Evolutionary conservation across 2,797 vertebrate genomes (phyloP).

Genomic region (Acrocephalus scirpaceus): DNA sequence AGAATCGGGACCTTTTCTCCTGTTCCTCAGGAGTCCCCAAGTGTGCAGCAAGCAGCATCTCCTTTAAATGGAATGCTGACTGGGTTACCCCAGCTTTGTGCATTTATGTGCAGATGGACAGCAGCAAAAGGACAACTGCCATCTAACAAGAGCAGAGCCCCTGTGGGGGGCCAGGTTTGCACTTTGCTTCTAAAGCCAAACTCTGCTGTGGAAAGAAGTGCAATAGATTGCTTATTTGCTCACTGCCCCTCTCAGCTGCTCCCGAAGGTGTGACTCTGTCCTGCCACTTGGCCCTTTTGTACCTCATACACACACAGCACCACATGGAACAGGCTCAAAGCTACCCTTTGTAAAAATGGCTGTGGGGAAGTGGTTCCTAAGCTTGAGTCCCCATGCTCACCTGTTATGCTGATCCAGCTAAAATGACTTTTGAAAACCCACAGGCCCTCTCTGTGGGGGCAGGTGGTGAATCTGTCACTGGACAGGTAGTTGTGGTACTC

Average conservation of each 20-base stretch:
- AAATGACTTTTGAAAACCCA: background rate
- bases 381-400: background rate
- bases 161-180: background rate
- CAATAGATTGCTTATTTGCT: background rate
- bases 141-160: background rate
- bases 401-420: too few relatives aligned
- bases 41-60: background rate
- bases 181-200: background rate
- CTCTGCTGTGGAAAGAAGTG: background rate
- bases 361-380: background rate
- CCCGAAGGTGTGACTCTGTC: background rate
- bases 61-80: background rate
- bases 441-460: background rate
- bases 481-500: background rate
- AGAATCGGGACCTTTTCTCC: background rate
- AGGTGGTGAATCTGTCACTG: background rate
- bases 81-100: background rate
- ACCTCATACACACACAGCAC: background rate
- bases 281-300: background rate
- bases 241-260: background rate
- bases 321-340: fast-evolving
- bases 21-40: background rate
- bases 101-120: background rate
- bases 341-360: background rate
- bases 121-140: background rate